Percentiles rank a stretch among this genome's conserved stretches.
These are phyloP conservation scores for Trematomus bernacchii DNA, from an alignment of 2,797 vertebrate species.

Conservation along the genomic window DNA sequence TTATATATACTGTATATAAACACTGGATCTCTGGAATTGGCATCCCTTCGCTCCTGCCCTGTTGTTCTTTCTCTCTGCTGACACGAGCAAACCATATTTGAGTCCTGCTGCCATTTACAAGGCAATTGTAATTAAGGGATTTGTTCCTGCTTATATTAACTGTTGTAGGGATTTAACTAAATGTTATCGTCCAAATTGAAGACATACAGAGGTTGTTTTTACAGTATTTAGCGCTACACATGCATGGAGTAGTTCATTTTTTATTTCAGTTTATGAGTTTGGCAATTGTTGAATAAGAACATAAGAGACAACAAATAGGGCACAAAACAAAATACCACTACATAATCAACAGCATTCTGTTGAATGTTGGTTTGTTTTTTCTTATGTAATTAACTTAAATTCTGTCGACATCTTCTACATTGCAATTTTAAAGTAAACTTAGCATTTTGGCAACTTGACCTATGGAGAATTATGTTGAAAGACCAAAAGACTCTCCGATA, in stretches of 20 bases:
- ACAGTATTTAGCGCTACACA: neutral
- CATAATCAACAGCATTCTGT: no score
- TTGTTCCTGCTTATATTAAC: neutral
- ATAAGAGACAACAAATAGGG: neutral
- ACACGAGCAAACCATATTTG: constrained; percentile 19
- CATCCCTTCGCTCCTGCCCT: constrained; percentile 18
- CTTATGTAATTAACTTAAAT: no score
- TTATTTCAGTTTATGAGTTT: constrained; percentile 17
- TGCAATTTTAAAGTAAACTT: neutral
- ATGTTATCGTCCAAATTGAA: constrained; percentile 13
- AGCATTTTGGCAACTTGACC: constrained; percentile 15
- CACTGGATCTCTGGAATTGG: constrained; percentile 40
- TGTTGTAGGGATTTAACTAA: constrained; percentile 5
- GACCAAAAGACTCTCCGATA: neutral
- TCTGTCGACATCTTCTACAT: no score
- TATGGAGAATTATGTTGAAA: neutral
- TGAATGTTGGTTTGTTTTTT: no score
- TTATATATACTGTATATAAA: constrained; percentile 48
- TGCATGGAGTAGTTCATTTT: neutral
- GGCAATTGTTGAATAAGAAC: constrained; percentile 1
- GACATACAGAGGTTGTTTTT: constrained; percentile 1
- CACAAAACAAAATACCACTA: neutral
- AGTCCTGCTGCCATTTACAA: constrained; percentile 34
- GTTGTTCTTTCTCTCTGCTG: constrained; percentile 28
- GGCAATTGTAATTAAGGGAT: constrained; percentile 18